Evolutionary conservation across 2,113 vertebrate genomes (phyloP).

Genomic region (Silurus asotus): DNA sequence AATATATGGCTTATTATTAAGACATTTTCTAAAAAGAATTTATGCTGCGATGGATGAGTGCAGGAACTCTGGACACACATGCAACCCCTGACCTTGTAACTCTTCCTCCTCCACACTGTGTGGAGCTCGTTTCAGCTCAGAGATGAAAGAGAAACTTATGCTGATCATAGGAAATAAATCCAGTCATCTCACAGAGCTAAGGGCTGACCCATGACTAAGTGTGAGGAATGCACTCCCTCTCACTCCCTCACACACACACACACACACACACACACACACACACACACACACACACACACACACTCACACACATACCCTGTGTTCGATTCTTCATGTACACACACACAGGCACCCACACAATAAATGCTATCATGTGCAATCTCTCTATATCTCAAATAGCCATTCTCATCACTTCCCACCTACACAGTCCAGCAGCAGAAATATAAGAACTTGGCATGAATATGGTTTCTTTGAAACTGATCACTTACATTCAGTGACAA

Average conservation of each 20-base stretch:
- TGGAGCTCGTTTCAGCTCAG: slow-evolving; percentile 9
- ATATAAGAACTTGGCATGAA: slow-evolving; percentile 14
- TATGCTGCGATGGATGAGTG: not conserved
- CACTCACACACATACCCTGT: slow-evolving; percentile 15
- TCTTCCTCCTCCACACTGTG: not conserved
- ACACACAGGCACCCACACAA: slow-evolving; percentile 6
- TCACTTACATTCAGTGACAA: slow-evolving; percentile 27
- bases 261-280: slow-evolving; percentile 9
- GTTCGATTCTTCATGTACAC: not conserved
- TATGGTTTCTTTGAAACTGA: slow-evolving; percentile 1
- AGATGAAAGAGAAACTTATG: slow-evolving; percentile 44
- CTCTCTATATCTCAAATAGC: not conserved
- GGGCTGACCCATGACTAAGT: slow-evolving; percentile 45
- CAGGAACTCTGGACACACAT: slow-evolving; percentile 1
- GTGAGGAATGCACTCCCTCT: slow-evolving; percentile 48
- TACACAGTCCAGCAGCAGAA: not conserved
- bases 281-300: slow-evolving; percentile 12
- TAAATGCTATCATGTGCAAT: not conserved
- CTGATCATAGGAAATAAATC: slow-evolving; percentile 43
- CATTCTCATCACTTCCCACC: slow-evolving; percentile 24
- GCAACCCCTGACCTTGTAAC: slow-evolving; percentile 15
- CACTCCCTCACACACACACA: not conserved
- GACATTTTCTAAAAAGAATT: not conserved
- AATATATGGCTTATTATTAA: not conserved
- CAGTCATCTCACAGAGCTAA: slow-evolving; percentile 23